Conservation (phyloP, 2,797 vertebrate species). For the Psittacula echo region DNA sequence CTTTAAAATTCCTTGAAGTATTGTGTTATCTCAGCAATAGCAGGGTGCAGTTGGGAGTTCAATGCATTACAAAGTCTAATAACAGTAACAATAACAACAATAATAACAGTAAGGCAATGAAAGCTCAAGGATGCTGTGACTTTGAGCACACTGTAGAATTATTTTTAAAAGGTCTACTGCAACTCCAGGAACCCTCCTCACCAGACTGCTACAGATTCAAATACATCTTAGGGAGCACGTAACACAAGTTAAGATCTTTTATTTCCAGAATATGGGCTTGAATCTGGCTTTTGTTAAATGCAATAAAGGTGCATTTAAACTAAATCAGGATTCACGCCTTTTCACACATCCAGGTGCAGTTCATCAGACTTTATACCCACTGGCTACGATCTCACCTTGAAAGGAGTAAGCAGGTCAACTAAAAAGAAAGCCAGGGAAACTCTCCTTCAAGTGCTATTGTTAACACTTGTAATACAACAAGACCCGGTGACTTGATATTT, state of each 20-base stretch:
- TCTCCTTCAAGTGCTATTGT: background rate
- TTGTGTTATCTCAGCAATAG: slow-evolving; percentile 19
- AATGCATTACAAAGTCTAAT: slow-evolving; percentile 47
- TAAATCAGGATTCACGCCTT: background rate
- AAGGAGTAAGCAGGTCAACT: background rate
- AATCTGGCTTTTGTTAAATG: too few species aligned
- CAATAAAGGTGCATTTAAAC: background rate
- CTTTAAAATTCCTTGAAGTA: slow-evolving; percentile 35
- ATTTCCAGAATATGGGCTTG: background rate
- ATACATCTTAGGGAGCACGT: background rate
- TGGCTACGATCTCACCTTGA: background rate
- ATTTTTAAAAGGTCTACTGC: background rate
- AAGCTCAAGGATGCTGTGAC: slow-evolving; percentile 59
- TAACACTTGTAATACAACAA: background rate
- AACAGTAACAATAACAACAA: slow-evolving; percentile 36
- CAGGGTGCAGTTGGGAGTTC: slow-evolving; percentile 30
- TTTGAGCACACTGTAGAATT: background rate
- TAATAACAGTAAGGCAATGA: background rate
- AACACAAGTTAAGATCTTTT: background rate
- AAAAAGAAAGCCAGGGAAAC: background rate
- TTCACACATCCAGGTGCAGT: background rate
- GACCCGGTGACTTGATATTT: fast-evolving
- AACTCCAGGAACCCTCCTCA: background rate
- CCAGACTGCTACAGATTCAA: background rate
- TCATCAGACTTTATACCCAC: fast-evolving